Percentiles rank a stretch among this genome's conserved stretches.
These are phyloP conservation scores for Rattus norvegicus DNA, from an alignment of 2,113 vertebrate species.

Conservation along the genomic window DNA sequence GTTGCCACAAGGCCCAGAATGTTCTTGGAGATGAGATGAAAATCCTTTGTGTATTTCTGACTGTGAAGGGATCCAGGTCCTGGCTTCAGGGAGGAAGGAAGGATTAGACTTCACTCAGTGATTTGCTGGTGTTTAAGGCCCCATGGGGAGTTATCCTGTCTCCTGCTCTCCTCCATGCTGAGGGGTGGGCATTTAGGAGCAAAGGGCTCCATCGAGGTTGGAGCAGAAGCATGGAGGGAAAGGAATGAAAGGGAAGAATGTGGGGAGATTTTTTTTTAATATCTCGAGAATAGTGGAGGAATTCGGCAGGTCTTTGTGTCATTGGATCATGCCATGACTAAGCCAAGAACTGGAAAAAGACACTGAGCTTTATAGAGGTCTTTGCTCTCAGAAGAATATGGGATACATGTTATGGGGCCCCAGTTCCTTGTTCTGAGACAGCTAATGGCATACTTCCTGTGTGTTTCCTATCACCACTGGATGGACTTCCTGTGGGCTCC, in stretches of 20 bases:
- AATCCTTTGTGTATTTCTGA: conserved; percentile 61
- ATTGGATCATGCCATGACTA: not conserved
- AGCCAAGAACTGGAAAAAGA: not conserved
- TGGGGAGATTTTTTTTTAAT: not conserved
- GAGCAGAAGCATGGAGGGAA: not conserved
- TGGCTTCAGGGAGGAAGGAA: not conserved
- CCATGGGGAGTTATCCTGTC: fast-evolving
- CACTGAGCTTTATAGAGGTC: not conserved
- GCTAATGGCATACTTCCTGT: not conserved
- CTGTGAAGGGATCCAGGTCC: not conserved
- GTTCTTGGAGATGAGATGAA: conserved; percentile 32
- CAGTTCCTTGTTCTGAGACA: not conserved
- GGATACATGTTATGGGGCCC: fast-evolving
- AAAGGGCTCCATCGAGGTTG: not conserved
- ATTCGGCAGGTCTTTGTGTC: not conserved
- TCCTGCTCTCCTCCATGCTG: not conserved
- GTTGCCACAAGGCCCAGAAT: not conserved
- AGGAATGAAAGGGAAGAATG: fast-evolving
- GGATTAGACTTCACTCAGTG: not conserved
- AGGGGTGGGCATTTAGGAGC: not conserved
- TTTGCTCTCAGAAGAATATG: not conserved
- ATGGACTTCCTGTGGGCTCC: not conserved
- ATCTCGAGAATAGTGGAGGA: not conserved
- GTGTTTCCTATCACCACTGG: not conserved
- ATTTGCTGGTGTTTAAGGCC: not conserved